These are phyloP conservation scores for Psittacula derbiana DNA, from an alignment of 2,797 vertebrate species.

Conservation along the genomic window DNA sequence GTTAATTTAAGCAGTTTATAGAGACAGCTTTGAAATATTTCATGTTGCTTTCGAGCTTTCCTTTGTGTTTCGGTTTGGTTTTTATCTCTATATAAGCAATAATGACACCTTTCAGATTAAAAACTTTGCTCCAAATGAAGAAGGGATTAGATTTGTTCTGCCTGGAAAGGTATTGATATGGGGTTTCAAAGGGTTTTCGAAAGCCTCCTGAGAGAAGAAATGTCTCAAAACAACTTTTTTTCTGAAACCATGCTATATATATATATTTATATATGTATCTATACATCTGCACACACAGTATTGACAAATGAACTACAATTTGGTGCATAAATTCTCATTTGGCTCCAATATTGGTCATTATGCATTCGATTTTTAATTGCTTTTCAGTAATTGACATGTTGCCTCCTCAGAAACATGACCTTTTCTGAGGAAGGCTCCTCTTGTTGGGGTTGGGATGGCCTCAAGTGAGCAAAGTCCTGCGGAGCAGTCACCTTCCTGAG, in stretches of 20 bases:
- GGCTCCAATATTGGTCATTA: background rate
- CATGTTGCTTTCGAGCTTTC: background rate
- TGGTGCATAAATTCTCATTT: background rate
- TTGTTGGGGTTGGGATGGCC: background rate
- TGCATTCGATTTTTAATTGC: background rate
- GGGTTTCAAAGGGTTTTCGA: background rate
- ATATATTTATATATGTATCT: background rate
- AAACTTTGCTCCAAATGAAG: background rate
- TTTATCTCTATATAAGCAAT: background rate
- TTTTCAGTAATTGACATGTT: background rate
- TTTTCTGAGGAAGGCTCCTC: background rate
- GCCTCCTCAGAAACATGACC: background rate
- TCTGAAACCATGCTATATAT: background rate
- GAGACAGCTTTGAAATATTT: background rate
- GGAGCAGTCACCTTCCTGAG: background rate
- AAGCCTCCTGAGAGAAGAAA: background rate
- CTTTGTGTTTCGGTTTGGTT: background rate
- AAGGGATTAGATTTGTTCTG: background rate
- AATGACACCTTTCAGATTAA: background rate
- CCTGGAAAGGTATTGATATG: background rate
- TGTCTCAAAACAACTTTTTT: background rate
- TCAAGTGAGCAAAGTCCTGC: background rate
- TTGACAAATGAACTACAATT: background rate
- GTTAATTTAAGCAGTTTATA: background rate
- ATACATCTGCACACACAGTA: rapidly evolving